These are phyloP conservation scores for Metalampra italica DNA, from an alignment of 2,888 invertebrate genomes.

Conservation along the genomic window DNA sequence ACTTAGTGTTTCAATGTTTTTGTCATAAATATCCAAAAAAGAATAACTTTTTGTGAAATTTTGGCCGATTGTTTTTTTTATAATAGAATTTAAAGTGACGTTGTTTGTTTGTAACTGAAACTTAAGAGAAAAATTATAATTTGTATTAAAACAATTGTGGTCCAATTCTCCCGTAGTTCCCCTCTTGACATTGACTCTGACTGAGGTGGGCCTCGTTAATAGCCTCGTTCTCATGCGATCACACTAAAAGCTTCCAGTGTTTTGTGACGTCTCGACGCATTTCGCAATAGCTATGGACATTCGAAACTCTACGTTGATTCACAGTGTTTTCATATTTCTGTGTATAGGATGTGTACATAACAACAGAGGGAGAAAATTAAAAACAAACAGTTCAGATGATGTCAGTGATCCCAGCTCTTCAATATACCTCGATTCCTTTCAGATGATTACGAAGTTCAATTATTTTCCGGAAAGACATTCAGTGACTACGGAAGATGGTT, in stretches of 20 bases:
- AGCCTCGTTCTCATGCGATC: slow-evolving; percentile 3
- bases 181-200: slow-evolving; percentile 31
- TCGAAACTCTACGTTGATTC: slow-evolving; percentile 22
- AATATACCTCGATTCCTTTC: slow-evolving; percentile 47
- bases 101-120: too few species aligned
- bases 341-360: slow-evolving; percentile 29
- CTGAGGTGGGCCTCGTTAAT: slow-evolving; percentile 4
- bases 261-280: slow-evolving; percentile 34
- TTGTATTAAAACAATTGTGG: not conserved
- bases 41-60: too few species aligned
- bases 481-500: slow-evolving; percentile 57
- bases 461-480: slow-evolving; percentile 41
- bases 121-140: too few species aligned
- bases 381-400: slow-evolving; percentile 15
- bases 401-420: slow-evolving; percentile 36
- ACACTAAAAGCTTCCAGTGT: slow-evolving; percentile 7
- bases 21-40: too few species aligned
- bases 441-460: slow-evolving; percentile 51
- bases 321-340: slow-evolving; percentile 30
- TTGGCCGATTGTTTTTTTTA: too few species aligned
- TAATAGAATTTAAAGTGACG: too few species aligned
- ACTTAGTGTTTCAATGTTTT: too few species aligned
- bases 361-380: slow-evolving; percentile 19
- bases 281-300: slow-evolving; percentile 29
- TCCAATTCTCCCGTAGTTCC: not conserved